Conservation (phyloP, 2,888 invertebrate species). For the Iselma pallidipennis region DNA sequence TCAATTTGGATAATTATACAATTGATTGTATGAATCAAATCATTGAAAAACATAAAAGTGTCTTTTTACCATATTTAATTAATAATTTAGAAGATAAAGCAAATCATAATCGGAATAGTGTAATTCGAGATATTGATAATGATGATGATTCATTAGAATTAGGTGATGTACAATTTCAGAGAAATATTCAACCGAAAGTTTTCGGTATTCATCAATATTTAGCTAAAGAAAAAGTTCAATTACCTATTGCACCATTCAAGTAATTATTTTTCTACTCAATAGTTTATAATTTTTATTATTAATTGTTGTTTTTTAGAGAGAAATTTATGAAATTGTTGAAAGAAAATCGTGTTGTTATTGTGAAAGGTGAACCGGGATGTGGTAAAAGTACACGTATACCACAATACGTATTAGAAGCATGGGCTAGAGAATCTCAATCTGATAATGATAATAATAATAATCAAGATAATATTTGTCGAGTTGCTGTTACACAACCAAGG, state of each 20-base stretch:
- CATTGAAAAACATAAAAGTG: constrained; percentile 36
- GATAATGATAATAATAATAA: no score
- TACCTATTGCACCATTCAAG: constrained; percentile 55
- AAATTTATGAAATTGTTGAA: constrained; percentile 60
- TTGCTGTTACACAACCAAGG: constrained; percentile 70
- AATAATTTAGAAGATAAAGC: constrained; percentile 12
- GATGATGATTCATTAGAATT: constrained; percentile 19
- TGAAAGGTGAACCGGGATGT: constrained; percentile 74
- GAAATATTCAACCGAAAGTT: constrained; percentile 28
- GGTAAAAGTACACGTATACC: constrained; percentile 76
- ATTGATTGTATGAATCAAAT: constrained; percentile 55
- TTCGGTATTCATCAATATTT: constrained; percentile 36
- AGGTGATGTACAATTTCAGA: constrained; percentile 8
- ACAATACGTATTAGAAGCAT: constrained; percentile 63
- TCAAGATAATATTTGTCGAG: constrained; percentile 59
- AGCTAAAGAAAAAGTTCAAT: constrained; percentile 42
- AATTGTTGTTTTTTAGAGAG: constrained; percentile 44
- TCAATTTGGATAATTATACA: constrained; percentile 38
- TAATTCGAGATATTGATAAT: constrained; percentile 2
- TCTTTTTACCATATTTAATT: constrained; percentile 35
- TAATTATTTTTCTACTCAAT: constrained; percentile 33
- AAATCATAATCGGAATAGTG: neutral
- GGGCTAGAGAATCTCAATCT: constrained; percentile 40
- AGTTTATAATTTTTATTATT: neutral
- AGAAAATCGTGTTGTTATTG: constrained; percentile 60